These are phyloP conservation scores for Adela reaumurella DNA, from an alignment of 2,888 invertebrate species.

Conservation along the genomic window DNA sequence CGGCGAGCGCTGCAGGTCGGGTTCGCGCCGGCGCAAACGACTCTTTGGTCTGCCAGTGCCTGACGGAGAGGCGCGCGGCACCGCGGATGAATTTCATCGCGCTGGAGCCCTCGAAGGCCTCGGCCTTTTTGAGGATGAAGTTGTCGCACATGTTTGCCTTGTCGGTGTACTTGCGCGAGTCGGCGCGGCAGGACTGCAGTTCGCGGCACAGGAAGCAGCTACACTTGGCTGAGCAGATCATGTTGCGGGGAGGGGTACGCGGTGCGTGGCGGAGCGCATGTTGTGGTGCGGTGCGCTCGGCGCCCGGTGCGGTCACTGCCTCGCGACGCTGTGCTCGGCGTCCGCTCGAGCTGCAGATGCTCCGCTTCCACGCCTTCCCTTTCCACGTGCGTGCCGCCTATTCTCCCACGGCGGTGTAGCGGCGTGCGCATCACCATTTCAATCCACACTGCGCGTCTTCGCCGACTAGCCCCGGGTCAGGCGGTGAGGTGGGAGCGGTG, in stretches of 20 bases:
- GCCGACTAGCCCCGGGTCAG: no score
- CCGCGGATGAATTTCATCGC: constrained; percentile 45
- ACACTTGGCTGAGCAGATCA: constrained; percentile 72
- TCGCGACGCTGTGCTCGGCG: constrained; percentile 13
- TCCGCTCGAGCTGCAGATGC: constrained; percentile 11
- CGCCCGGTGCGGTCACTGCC: constrained; percentile 18
- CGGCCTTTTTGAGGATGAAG: constrained; percentile 54
- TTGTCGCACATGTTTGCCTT: constrained; percentile 37
- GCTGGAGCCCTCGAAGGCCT: constrained; percentile 38
- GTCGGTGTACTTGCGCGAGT: not conserved
- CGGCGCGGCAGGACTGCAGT: constrained; percentile 55
- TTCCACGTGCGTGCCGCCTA: constrained; percentile 11
- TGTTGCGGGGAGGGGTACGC: constrained; percentile 44
- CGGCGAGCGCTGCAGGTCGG: constrained; percentile 22
- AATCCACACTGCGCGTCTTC: no score
- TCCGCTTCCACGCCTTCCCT: constrained; percentile 26
- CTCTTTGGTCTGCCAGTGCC: constrained; percentile 51
- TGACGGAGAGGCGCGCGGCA: constrained; percentile 48
- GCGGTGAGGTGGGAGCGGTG: no score
- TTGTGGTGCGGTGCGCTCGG: constrained; percentile 6
- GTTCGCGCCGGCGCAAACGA: constrained; percentile 38
- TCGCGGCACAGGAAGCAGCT: constrained; percentile 73
- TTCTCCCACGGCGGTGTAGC: no score
- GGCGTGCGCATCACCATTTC: no score
- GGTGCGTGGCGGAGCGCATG: constrained; percentile 10